A percentile compares a stretch with the other conserved stretches of the same genome.
Evolutionary conservation across 2,113 vertebrate genomes (phyloP).

Genomic region (Eretmochelys imbricata): DNA sequence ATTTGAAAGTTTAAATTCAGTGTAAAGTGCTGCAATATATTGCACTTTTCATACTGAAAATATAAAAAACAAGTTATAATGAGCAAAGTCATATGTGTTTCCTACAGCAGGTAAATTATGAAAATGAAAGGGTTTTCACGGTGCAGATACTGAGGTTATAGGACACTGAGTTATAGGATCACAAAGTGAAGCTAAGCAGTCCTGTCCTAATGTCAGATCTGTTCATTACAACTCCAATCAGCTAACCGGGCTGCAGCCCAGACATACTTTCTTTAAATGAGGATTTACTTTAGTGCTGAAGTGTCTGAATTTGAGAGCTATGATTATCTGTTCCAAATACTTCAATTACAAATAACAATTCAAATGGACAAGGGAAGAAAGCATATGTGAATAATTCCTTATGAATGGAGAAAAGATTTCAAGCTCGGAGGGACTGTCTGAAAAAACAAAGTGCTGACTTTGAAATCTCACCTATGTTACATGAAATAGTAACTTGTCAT

Average conservation of each 20-base stretch:
- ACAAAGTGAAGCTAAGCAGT: neutral
- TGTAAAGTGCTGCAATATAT: neutral
- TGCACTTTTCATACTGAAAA: too few species aligned
- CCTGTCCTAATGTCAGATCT: neutral
- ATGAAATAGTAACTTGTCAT: neutral
- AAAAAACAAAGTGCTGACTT: neutral
- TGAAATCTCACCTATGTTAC: neutral
- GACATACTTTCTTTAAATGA: neutral
- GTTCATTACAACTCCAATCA: neutral
- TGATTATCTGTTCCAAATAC: conserved; percentile 7
- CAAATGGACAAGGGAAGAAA: conserved; percentile 4
- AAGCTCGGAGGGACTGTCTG: neutral
- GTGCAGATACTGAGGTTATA: neutral
- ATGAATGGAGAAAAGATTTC: conserved; percentile 20
- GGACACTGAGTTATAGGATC: neutral
- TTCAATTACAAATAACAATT: conserved; percentile 19
- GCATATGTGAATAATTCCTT: conserved; percentile 23
- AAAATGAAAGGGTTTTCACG: neutral
- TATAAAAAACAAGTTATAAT: neutral
- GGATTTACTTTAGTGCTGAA: conserved; percentile 17
- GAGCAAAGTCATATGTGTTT: neutral
- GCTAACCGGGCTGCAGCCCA: neutral
- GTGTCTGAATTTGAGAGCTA: neutral
- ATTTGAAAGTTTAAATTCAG: neutral
- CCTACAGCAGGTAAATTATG: neutral